Conservation (phyloP, 2,888 invertebrate genomes). For the Limnephilus rhombicus region DNA sequence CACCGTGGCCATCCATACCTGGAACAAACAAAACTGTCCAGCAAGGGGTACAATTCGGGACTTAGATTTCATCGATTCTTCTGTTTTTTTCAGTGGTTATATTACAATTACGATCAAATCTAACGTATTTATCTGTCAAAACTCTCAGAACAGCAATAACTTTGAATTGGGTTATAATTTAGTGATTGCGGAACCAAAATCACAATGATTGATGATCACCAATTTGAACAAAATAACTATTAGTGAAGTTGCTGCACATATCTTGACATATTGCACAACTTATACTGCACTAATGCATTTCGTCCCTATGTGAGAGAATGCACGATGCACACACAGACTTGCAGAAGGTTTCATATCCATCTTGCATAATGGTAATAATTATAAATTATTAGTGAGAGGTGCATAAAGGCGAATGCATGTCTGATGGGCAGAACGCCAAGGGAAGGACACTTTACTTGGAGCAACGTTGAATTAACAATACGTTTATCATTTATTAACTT, state of each 20-base stretch:
- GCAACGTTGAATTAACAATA: neutral
- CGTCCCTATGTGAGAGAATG: neutral
- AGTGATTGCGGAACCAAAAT: neutral
- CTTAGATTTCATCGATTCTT: conserved; percentile 12
- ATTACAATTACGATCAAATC: neutral
- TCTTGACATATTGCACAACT: neutral
- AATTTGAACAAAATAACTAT: neutral
- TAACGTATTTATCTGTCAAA: neutral
- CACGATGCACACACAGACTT: neutral
- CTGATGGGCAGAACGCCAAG: neutral
- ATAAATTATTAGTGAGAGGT: neutral
- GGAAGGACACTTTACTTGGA: neutral
- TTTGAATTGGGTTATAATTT: neutral
- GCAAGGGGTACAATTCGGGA: conserved; percentile 43
- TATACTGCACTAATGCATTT: neutral
- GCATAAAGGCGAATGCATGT: neutral
- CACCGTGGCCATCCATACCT: conserved; percentile 86
- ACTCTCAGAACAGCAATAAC: neutral
- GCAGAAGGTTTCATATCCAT: neutral
- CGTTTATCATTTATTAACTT: neutral
- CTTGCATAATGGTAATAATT: neutral
- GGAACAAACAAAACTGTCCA: conserved; percentile 67
- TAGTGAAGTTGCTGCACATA: neutral
- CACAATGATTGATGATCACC: neutral
- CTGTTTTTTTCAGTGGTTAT: neutral